Evolutionary conservation across 2,797 vertebrate genomes (phyloP).

Genomic region (Neoniphon sammara): DNA sequence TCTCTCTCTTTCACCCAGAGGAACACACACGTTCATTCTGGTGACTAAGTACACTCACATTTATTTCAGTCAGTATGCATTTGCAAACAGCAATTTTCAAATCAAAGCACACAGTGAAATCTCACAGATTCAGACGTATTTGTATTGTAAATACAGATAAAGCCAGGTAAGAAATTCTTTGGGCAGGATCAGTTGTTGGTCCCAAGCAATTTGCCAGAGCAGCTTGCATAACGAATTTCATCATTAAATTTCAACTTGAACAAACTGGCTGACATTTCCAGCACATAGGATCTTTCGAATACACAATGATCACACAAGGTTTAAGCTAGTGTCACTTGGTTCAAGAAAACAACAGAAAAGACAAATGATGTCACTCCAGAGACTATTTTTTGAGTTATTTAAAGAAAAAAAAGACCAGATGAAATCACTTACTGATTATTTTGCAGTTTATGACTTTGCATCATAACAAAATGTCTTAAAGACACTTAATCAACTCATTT

Average conservation of each 20-base stretch:
- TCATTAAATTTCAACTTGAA: constrained; percentile 24
- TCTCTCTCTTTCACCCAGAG: constrained; percentile 67
- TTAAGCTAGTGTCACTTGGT: no score
- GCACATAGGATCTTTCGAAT: neutral
- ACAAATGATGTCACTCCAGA: neutral
- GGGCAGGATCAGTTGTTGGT: constrained; percentile 46
- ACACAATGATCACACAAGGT: neutral
- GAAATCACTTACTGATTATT: constrained; percentile 3
- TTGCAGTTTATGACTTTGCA: neutral
- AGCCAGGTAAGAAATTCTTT: constrained; percentile 57
- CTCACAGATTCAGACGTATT: constrained; percentile 57
- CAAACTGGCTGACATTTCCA: constrained; percentile 34
- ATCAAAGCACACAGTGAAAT: constrained; percentile 64
- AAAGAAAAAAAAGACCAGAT: neutral
- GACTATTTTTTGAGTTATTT: neutral
- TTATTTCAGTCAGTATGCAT: constrained; percentile 67
- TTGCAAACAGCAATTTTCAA: constrained; percentile 74
- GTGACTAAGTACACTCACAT: constrained; percentile 41
- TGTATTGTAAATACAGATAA: constrained; percentile 69
- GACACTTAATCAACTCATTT: neutral
- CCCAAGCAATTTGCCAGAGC: constrained; percentile 28
- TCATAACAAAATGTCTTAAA: neutral
- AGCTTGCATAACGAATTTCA: constrained; percentile 46
- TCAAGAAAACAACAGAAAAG: neutral
- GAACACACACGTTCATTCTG: constrained; percentile 71